Conservation (phyloP, 2,113 vertebrate species). For the Naja naja region DNA sequence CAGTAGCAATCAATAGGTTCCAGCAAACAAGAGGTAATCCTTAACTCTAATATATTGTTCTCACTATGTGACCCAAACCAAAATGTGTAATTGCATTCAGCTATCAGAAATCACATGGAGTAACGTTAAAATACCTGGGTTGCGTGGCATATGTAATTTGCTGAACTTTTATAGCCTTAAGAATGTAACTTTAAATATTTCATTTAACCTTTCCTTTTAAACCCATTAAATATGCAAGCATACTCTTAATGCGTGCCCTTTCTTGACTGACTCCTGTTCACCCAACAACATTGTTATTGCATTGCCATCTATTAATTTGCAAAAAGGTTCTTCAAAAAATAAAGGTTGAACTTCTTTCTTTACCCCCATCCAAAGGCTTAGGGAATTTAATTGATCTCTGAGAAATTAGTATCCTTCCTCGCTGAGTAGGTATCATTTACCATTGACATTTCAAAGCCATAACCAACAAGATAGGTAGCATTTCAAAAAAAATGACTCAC, state of each 20-base stretch:
- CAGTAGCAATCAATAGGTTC: neutral
- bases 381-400: neutral
- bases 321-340: neutral
- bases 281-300: neutral
- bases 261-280: neutral
- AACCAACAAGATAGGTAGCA: conserved; percentile 15
- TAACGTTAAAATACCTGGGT: neutral
- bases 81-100: neutral
- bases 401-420: neutral
- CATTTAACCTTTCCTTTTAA: neutral
- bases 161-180: neutral
- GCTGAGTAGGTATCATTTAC: conserved; percentile 12
- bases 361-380: neutral
- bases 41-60: neutral
- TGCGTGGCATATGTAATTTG: neutral
- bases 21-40: neutral
- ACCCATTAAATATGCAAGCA: neutral
- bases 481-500: conserved; percentile 51
- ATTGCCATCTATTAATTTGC: neutral
- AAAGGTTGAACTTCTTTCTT: neutral
- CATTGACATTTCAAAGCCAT: conserved; percentile 21
- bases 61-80: neutral
- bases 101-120: neutral
- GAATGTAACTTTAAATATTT: neutral
- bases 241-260: neutral